Percentiles rank a stretch among this genome's conserved stretches.
Evolutionary conservation across 2,113 vertebrate genomes (phyloP).

Genomic region (Ginglymostoma cirratum): DNA sequence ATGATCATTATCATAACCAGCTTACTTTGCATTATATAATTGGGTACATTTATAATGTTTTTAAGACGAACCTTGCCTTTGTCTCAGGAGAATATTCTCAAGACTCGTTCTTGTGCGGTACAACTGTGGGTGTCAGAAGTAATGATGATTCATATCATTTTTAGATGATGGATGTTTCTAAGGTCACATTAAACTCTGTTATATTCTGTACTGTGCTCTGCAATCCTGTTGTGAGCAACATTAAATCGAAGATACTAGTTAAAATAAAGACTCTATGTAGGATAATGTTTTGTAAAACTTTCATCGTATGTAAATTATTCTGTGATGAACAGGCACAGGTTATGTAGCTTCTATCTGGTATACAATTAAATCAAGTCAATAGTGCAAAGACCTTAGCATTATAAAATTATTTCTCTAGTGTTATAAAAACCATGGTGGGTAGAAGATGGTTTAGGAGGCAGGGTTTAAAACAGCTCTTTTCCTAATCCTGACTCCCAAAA

Average conservation of each 20-base stretch:
- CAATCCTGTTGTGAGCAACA: neutral
- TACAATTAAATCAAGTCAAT: neutral
- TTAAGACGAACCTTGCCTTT: neutral
- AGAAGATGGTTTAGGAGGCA: neutral
- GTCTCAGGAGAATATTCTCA: neutral
- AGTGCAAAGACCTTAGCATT: neutral
- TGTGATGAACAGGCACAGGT: neutral
- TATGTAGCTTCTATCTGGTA: neutral
- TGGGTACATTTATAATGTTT: neutral
- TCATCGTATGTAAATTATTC: neutral
- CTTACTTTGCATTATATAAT: neutral
- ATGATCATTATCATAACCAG: neutral
- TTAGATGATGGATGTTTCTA: neutral
- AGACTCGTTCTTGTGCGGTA: neutral
- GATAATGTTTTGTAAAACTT: conserved; percentile 2
- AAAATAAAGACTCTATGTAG: neutral
- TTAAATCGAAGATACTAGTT: neutral
- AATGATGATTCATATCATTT: conserved; percentile 15
- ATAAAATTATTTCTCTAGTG: neutral
- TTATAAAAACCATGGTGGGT: neutral
- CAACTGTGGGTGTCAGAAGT: neutral
- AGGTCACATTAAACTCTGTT: neutral
- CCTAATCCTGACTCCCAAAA: neutral
- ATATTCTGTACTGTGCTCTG: neutral
- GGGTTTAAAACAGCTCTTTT: neutral